These are phyloP conservation scores for Pemphredon lugubris DNA, from an alignment of 2,888 invertebrate genomes.

Conservation along the genomic window DNA sequence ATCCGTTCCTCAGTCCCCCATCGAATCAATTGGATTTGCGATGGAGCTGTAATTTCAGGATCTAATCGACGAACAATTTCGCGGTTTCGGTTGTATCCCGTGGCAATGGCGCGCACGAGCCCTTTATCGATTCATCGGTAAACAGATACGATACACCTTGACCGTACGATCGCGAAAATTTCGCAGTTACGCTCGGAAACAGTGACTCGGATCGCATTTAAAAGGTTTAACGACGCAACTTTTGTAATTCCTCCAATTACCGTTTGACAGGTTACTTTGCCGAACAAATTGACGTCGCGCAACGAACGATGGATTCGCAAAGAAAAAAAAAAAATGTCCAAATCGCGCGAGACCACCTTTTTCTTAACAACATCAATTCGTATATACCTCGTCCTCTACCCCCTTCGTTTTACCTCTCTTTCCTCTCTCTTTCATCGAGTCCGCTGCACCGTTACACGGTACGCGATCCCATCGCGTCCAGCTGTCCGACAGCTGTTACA, in stretches of 20 bases:
- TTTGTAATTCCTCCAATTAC: not conserved
- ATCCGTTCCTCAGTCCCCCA: too few relatives aligned
- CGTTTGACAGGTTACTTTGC: too few relatives aligned
- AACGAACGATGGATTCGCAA: too few relatives aligned
- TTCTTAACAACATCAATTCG: not conserved
- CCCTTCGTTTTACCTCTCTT: slow-evolving; percentile 15
- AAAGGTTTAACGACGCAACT: too few relatives aligned
- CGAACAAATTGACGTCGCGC: too few relatives aligned
- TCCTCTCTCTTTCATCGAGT: slow-evolving; percentile 29
- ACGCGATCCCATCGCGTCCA: slow-evolving; percentile 69
- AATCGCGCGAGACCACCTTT: not conserved
- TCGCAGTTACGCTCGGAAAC: too few relatives aligned
- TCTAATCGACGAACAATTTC: slow-evolving; percentile 10
- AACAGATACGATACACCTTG: too few relatives aligned
- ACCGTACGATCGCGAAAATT: not conserved
- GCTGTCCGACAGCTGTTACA: slow-evolving; percentile 61
- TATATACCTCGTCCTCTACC: not conserved
- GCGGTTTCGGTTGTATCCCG: not conserved
- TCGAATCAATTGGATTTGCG: slow-evolving; percentile 1
- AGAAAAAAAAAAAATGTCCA: not conserved
- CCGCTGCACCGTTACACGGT: slow-evolving; percentile 67
- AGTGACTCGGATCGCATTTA: too few relatives aligned
- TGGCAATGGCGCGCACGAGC: not conserved
- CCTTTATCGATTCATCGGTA: slow-evolving; percentile 6
- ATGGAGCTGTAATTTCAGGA: slow-evolving; percentile 1